Percentiles rank a stretch among this genome's conserved stretches.
These are phyloP conservation scores for Artibeus lituratus DNA, from an alignment of 2,797 vertebrate genomes.

Conservation along the genomic window DNA sequence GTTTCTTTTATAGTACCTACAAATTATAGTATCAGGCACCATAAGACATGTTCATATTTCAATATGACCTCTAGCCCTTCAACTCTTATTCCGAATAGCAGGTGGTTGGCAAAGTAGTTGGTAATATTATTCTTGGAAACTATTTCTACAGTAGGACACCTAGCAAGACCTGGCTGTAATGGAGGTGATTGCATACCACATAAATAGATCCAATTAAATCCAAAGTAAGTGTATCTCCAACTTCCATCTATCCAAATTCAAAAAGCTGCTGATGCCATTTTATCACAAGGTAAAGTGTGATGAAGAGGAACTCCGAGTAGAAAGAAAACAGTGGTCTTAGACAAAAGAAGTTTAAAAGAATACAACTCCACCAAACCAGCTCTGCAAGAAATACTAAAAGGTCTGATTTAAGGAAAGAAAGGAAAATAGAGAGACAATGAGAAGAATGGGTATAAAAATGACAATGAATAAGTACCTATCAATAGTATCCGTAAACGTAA, in stretches of 20 bases:
- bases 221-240: neutral
- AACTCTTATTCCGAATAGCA: neutral
- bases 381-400: no score
- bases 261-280: neutral
- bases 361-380: no score
- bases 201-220: neutral
- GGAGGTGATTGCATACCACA: neutral
- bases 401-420: no score
- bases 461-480: no score
- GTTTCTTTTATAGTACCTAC: neutral
- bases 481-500: no score
- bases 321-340: slow-evolving; percentile 1
- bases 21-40: neutral
- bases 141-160: neutral
- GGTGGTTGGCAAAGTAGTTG: neutral
- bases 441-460: no score
- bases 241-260: neutral
- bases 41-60: neutral
- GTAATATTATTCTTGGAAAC: slow-evolving; percentile 1
- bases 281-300: neutral
- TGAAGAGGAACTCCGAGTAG: neutral
- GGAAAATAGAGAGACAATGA: no score
- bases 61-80: neutral
- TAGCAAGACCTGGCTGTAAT: neutral
- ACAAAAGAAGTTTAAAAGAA: no score